Percentiles rank a stretch among this genome's conserved stretches.
Conservation (phyloP, 2,888 invertebrate species). For the Petrolisthes manimaculis region DNA sequence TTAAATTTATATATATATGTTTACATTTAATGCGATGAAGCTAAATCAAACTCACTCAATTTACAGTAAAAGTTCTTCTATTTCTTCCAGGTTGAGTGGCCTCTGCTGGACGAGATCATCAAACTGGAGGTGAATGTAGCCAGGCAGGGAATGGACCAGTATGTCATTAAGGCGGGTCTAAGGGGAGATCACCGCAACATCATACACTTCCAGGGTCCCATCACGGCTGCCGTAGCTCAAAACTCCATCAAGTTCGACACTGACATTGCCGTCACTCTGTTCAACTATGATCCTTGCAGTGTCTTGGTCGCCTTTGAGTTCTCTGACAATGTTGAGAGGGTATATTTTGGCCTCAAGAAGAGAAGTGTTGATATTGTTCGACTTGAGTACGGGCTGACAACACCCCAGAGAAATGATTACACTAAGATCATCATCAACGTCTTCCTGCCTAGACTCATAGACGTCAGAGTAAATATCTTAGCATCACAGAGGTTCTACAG, state of each 20-base stretch:
- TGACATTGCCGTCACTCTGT: background rate
- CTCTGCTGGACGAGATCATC: background rate
- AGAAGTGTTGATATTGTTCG: background rate
- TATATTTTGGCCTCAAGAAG: background rate
- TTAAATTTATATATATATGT: no score
- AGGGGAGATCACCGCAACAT: background rate
- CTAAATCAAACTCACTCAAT: no score
- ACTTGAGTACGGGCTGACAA: background rate
- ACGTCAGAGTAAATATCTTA: background rate
- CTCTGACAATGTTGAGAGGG: background rate
- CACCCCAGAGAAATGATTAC: background rate
- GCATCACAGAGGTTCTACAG: background rate
- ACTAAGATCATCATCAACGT: background rate
- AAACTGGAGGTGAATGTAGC: background rate
- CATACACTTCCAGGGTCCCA: slow-evolving; percentile 25
- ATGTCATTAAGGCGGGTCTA: background rate
- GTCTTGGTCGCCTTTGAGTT: background rate
- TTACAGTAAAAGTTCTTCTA: background rate
- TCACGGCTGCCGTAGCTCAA: background rate
- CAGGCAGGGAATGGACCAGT: background rate
- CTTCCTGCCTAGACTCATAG: background rate
- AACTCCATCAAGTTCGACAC: background rate
- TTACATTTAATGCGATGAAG: no score
- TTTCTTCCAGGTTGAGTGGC: background rate
- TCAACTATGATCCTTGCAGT: background rate